These are phyloP conservation scores for Timema podura DNA, from an alignment of 2,888 invertebrate genomes.

Conservation along the genomic window DNA sequence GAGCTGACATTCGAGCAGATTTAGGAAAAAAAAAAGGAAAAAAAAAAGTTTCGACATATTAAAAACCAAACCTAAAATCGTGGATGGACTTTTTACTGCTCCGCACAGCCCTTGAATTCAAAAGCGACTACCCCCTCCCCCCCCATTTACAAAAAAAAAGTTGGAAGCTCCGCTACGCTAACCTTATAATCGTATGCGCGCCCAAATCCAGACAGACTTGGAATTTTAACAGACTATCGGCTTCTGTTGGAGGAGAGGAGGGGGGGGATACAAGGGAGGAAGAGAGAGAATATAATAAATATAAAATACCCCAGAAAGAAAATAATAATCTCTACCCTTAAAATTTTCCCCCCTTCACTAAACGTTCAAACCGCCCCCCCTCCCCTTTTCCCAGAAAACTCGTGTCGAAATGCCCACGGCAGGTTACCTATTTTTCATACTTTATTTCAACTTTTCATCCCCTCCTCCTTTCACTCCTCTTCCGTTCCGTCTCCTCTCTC, in stretches of 20 bases:
- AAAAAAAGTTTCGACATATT: too few species aligned
- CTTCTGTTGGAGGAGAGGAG: too few species aligned
- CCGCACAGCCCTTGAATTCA: too few species aligned
- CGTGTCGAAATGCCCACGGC: conserved; percentile 25
- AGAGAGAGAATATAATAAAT: too few species aligned
- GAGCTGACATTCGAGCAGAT: too few species aligned
- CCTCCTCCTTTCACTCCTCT: conserved; percentile 4
- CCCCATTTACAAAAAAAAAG: too few species aligned
- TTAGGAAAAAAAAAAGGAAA: too few species aligned
- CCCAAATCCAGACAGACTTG: neutral
- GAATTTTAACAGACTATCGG: conserved; percentile 8
- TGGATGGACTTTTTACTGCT: too few species aligned
- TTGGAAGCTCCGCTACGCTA: conserved; percentile 1
- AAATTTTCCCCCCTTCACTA: conserved; percentile 18
- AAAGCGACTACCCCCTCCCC: too few species aligned
- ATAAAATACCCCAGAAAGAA: neutral
- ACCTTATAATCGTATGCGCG: conserved; percentile 2
- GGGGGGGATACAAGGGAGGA: too few species aligned
- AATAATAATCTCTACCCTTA: conserved; percentile 19
- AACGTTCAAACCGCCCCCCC: conserved; percentile 19
- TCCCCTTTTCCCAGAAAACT: conserved; percentile 16
- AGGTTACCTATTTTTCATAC: conserved; percentile 26
- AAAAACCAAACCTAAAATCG: too few species aligned
- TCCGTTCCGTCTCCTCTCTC: conserved; percentile 1
- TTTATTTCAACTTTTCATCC: conserved; percentile 20